Percentiles rank a stretch among this genome's conserved stretches.
Conservation (phyloP, 2,797 vertebrate genomes). For the Platalea minor region DNA sequence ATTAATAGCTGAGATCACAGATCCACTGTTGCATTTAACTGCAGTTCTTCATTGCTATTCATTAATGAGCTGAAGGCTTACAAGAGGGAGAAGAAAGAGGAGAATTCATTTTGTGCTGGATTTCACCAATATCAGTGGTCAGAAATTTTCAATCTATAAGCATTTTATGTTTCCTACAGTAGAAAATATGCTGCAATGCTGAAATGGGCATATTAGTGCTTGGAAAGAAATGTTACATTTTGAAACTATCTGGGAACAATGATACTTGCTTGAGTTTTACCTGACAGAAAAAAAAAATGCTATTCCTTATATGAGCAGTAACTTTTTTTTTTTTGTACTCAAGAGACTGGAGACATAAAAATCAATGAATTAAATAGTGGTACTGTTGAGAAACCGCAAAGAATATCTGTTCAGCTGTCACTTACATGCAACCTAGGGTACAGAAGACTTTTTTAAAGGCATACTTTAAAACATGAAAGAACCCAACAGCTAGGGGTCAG, state of each 20-base stretch:
- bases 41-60: background rate
- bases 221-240: background rate
- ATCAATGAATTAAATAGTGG: background rate
- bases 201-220: background rate
- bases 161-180: background rate
- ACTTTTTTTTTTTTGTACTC: background rate
- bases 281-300: background rate
- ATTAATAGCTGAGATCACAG: conserved; percentile 20
- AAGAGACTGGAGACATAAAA: background rate
- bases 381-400: background rate
- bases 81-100: background rate
- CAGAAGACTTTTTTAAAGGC: background rate
- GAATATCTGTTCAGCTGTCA: background rate
- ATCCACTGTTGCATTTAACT: background rate
- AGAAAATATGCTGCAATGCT: background rate
- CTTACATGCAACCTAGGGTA: background rate
- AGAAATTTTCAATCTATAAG: background rate
- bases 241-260: background rate
- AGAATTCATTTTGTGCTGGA: background rate
- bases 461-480: background rate
- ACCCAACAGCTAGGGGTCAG: background rate
- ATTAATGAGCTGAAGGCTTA: background rate
- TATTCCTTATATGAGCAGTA: background rate
- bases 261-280: background rate
- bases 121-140: background rate